Conservation (phyloP, 2,888 invertebrate genomes). For the Celastrina argiolus region DNA sequence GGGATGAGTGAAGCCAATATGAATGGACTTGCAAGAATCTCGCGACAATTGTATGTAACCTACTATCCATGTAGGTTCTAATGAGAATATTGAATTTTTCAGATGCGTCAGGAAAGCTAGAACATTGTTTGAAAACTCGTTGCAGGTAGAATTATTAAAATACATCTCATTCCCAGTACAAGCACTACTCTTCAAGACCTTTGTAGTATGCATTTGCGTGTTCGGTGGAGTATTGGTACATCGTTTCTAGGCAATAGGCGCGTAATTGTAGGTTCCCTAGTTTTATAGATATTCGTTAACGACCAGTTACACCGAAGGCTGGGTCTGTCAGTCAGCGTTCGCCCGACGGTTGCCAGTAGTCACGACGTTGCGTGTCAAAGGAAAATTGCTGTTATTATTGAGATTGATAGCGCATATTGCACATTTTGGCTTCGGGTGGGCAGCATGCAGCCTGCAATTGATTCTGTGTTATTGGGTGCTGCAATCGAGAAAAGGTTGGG, state of each 20-base stretch:
- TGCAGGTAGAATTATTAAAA: no score
- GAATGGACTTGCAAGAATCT: no score
- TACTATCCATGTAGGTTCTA: no score
- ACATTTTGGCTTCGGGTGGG: conserved; percentile 23
- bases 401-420: conserved; percentile 41
- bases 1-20: no score
- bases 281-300: conserved; percentile 9
- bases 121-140: no score
- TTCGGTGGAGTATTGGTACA: background rate
- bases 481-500: background rate
- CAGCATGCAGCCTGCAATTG: conserved; percentile 1
- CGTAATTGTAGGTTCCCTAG: background rate
- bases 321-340: conserved; percentile 38
- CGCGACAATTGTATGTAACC: no score
- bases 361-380: conserved; percentile 39
- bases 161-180: no score
- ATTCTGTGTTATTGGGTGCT: background rate
- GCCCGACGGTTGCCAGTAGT: conserved; percentile 38
- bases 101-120: no score
- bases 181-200: no score
- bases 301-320: conserved; percentile 38
- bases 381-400: conserved; percentile 40
- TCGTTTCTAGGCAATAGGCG: background rate
- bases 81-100: no score
- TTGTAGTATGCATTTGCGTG: no score